Base-by-base conservation (phyloP, 1,140 invertebrate species). In the Drosophila kanapiae region DNA sequence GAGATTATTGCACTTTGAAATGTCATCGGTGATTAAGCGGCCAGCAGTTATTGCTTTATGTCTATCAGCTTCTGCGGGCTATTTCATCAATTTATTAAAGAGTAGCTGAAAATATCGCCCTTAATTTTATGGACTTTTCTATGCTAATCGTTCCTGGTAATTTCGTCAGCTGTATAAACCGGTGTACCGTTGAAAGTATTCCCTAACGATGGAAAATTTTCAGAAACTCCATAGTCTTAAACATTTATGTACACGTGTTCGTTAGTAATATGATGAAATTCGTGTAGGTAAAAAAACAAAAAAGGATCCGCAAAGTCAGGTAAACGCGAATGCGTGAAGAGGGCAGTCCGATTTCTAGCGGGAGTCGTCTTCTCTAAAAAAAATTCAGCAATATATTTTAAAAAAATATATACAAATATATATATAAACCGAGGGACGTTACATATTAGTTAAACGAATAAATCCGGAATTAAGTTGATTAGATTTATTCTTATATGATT, bases 221-320 rank as follows among this genome's bases (percentile, higher is more conserved):
- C 6, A 23, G 56, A 35, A 77, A 77, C 16, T 43, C 27, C 18
- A 14, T 23, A 9, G 27, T 49, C 58, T 70, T 57, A 57, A 61
- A 75, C 78, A 65, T 68, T 60, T 84, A n/a, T n/a, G n/a, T n/a
- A n/a, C 45, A 60, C 58, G 57, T 37, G 8, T 58, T 31, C 18
- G 11, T 60, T 59, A 58, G 18, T 29, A 61, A 70, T 51, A 59
- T 83, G 23, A 47, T 67, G 62, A 84, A 76, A 84, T 68, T 64
- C 7, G 35, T 33, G 11, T 77, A 78, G 82, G 82, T 81, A 84
- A 74, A 78, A 76, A 75, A 53, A 84, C 70, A 78, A 76, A 75
- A 53, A 64, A 80, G 65, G 49, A 67, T 23, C 27, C 27, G 11
- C 8, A 8, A 2, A 29, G 14, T 16, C 81, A 83, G 82, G 82